phyloP scores from a whole-genome alignment of 1,140 invertebrate genomes.

The Goniozus legneri region DNA sequence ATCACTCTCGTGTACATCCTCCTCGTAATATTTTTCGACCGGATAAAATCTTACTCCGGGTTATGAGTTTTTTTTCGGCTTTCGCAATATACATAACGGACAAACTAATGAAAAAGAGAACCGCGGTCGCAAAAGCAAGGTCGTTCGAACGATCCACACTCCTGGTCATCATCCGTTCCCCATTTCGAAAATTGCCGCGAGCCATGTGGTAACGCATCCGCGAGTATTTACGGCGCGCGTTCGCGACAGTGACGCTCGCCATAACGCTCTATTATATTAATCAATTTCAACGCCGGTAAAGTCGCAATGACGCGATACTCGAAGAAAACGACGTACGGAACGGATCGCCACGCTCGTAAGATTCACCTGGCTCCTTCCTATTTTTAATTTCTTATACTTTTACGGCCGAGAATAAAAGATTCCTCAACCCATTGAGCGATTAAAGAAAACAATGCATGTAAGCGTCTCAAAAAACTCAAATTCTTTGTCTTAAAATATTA shows the following conservation, averaged over 20 bases:
- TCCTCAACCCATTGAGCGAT: no score
- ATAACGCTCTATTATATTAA: constrained; percentile 9
- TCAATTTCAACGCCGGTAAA: constrained; percentile 1
- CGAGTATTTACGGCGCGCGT: no score
- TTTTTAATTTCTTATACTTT: neutral
- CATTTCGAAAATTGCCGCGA: constrained; percentile 16
- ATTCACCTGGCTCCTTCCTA: neutral
- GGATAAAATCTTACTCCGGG: no score
- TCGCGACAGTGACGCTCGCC: constrained; percentile 12
- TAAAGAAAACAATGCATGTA: no score
- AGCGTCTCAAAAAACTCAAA: no score
- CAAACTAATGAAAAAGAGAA: no score
- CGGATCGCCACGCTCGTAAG: constrained; percentile 2
- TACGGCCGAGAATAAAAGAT: neutral
- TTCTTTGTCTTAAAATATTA: no score
- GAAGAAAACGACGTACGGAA: constrained; percentile 5
- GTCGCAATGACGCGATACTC: constrained; percentile 5
- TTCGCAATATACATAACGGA: no score
- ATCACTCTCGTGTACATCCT: no score
- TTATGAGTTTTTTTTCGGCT: no score
- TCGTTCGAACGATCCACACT: neutral
- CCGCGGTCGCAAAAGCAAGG: no score
- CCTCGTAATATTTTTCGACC: no score
- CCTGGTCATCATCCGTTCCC: constrained; percentile 13
- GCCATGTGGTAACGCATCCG: constrained; percentile 21